phyloP scores from a whole-genome alignment of 2,113 vertebrate genomes.

The Pygoscelis adeliae region DNA sequence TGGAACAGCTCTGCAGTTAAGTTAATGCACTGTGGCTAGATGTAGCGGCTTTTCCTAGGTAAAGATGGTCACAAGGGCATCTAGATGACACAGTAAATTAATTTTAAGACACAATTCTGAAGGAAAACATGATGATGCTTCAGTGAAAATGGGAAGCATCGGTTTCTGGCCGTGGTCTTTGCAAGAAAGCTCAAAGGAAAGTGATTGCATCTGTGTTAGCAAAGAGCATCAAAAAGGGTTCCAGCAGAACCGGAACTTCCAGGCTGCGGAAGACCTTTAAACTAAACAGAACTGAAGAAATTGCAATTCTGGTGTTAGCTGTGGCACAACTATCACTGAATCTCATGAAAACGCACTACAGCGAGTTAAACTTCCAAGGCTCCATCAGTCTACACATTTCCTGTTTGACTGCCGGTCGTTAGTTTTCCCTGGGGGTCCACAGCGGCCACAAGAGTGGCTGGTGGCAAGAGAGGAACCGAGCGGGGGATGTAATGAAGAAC shows the following conservation, averaged over 20 bases:
- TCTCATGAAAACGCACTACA: background rate
- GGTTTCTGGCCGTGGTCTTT: background rate
- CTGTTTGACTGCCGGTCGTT: background rate
- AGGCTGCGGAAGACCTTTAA: background rate
- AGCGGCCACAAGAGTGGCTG: background rate
- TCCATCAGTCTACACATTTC: background rate
- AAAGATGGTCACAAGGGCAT: background rate
- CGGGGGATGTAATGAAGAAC: background rate
- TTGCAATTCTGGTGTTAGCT: no score
- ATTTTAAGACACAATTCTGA: background rate
- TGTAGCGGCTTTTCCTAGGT: background rate
- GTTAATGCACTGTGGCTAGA: background rate
- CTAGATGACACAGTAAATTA: background rate
- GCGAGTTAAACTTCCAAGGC: no score
- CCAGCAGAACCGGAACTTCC: background rate
- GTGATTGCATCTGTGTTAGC: no score
- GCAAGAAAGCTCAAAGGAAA: background rate
- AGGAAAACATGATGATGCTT: background rate
- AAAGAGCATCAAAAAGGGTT: background rate
- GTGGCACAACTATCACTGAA: rapidly evolving
- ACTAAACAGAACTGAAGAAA: background rate
- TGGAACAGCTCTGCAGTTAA: background rate
- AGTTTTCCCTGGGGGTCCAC: background rate
- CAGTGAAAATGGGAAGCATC: background rate
- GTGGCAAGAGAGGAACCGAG: background rate